Conservation (phyloP, 1,140 invertebrate species). For the Zaprionus vittiger region DNA sequence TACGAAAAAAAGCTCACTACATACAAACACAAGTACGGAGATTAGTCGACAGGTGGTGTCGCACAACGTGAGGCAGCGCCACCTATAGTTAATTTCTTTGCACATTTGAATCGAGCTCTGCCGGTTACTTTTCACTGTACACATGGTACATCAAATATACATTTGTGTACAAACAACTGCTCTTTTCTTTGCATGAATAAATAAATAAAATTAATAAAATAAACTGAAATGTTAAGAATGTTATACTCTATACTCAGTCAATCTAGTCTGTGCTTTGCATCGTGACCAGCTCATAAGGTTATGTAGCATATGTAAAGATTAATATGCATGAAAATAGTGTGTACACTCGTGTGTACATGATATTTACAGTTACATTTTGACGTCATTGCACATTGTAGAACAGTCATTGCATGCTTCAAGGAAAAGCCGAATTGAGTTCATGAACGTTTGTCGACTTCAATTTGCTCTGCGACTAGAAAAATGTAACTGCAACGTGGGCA, state of each 20-base stretch:
- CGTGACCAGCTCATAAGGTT: background rate
- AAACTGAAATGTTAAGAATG: too few relatives aligned
- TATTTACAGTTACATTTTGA: slow-evolving; percentile 78
- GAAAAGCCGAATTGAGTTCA: slow-evolving; percentile 81
- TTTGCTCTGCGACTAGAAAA: slow-evolving; percentile 67
- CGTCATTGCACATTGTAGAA: slow-evolving; percentile 54
- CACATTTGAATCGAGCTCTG: background rate
- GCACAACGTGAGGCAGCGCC: background rate
- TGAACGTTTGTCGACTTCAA: slow-evolving; percentile 84
- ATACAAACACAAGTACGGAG: too few relatives aligned
- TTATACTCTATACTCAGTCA: background rate
- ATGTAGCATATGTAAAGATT: background rate
- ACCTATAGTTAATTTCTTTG: background rate
- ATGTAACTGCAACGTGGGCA: slow-evolving; percentile 50
- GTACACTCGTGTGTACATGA: slow-evolving; percentile 2
- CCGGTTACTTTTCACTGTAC: background rate
- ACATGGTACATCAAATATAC: background rate
- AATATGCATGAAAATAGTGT: background rate
- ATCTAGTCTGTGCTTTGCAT: background rate
- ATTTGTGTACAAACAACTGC: background rate
- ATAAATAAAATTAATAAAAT: slow-evolving; percentile 4
- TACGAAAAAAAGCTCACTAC: too few relatives aligned
- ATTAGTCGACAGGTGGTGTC: too few relatives aligned
- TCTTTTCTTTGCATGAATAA: background rate
- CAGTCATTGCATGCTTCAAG: slow-evolving; percentile 54